Conservation (phyloP, 1,140 invertebrate genomes). For the Lethocerus indicus region DNA sequence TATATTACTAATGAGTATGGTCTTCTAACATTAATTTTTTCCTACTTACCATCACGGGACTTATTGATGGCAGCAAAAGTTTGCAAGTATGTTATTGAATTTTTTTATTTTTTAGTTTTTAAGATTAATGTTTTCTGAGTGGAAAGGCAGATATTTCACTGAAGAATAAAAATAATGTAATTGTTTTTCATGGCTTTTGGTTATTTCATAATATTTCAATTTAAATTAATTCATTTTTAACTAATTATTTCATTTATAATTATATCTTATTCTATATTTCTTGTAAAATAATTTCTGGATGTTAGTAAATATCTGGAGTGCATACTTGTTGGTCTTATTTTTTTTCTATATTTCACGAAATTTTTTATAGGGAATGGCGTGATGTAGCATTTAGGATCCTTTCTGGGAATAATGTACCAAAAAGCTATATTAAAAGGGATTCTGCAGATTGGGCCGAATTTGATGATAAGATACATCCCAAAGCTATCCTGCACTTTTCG, state of each 20-base stretch:
- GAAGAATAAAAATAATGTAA: too few relatives aligned
- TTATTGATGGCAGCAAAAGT: not conserved
- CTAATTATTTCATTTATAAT: not conserved
- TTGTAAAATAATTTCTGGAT: too few relatives aligned
- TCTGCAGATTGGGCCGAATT: not conserved
- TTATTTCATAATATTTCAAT: too few relatives aligned
- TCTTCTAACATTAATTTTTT: constrained; percentile 1
- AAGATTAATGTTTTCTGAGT: too few relatives aligned
- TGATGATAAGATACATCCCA: not conserved
- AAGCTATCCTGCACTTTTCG: not conserved
- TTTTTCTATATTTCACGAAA: too few relatives aligned
- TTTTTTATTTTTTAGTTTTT: too few relatives aligned
- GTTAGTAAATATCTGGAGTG: too few relatives aligned
- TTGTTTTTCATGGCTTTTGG: too few relatives aligned
- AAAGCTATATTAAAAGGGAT: not conserved
- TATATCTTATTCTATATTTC: too few relatives aligned
- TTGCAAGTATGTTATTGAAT: not conserved
- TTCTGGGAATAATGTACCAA: not conserved
- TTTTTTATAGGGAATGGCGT: constrained; percentile 7
- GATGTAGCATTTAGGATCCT: not conserved
- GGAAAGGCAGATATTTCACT: too few relatives aligned
- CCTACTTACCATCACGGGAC: not conserved
- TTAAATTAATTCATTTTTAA: too few relatives aligned
- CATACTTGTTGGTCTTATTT: too few relatives aligned
- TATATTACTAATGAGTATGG: constrained; percentile 4